Base-by-base conservation (phyloP, 2,797 vertebrate genomes). In the Otolemur crassicaudatus region DNA sequence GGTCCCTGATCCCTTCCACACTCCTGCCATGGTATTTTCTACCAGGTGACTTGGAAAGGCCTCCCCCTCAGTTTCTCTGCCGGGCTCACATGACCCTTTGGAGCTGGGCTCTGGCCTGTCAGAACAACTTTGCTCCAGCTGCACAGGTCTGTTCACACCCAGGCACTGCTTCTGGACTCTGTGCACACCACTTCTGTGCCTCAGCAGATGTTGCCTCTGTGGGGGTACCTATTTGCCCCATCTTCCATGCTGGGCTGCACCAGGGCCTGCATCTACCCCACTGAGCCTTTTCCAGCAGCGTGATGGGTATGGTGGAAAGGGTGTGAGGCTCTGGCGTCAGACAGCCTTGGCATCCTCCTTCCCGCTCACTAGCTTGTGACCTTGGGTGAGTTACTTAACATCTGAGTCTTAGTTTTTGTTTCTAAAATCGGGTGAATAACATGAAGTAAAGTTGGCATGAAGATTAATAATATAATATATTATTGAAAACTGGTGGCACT, bases 221-320 rank as follows among this genome's bases (percentile, higher is more conserved):
- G 31, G 53, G 34, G 63, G 37, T 1, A 0, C 43, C 0, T 5
- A 16, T 23, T 1, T 14, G 3, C 11, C n/a, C 1, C 4, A 0
- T 11, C 43, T 65, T 70, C 85, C 1, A 1, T 22, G 1, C 13
- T 22, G 34, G 14, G 43, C 76, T 27, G 37, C 37, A 25, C 89
- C 31, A 3, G 17, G 11, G 2, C 49, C 84, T n/a, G 43, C 16
- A 31, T 22, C 40, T 27, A 16, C 9, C 61, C 7, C 0, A 16
- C 37, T 7, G 56, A 79, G 29, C 46, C 20, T 16, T 43, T 20
- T 53, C 14, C 58, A 22, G 2, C 40, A 19, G 43, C 12, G 34
- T 23, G 27, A 19, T 37, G 31, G 46, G 7, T 0, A 0, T 63
- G 72, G 12, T 6, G 53, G 73, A 61, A n/a, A 2, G 61, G 70